Conservation (phyloP, 1,140 invertebrate genomes). For the Scaptomyza pallida region DNA sequence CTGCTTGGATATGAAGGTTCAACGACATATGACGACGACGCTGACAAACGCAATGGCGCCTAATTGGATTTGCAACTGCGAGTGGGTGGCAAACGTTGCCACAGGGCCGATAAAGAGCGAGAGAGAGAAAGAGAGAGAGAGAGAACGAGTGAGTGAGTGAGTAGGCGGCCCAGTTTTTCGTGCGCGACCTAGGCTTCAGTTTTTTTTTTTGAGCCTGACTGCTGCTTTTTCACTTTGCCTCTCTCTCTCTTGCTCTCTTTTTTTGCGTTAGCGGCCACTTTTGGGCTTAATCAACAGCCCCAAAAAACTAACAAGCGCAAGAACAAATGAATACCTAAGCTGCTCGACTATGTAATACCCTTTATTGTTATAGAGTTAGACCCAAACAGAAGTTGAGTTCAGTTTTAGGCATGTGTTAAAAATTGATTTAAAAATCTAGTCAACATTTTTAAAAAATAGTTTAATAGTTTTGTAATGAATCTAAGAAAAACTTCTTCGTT, state of each 20-base stretch:
- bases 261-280: conserved; percentile 41
- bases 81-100: conserved; percentile 41
- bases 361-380: too few species aligned
- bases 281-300: conserved; percentile 69
- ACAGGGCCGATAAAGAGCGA: not conserved
- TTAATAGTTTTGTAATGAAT: too few species aligned
- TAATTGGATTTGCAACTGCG: conserved; percentile 79
- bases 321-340: not conserved
- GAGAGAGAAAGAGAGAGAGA: not conserved
- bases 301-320: conserved; percentile 25
- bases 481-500: too few species aligned
- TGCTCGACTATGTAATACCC: not conserved
- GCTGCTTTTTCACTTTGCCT: not conserved
- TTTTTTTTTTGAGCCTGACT: conserved; percentile 21
- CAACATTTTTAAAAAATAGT: too few species aligned
- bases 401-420: too few species aligned
- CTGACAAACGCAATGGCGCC: conserved; percentile 53
- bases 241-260: not conserved
- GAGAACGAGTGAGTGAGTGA: not conserved
- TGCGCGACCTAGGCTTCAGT: conserved; percentile 43
- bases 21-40: conserved; percentile 47
- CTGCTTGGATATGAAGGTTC: conserved; percentile 25
- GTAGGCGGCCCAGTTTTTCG: not conserved
- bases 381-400: too few species aligned
- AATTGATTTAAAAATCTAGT: too few species aligned